Base-by-base conservation (phyloP, 2,797 vertebrate species). In the Lepilemur septentrionalis region DNA sequence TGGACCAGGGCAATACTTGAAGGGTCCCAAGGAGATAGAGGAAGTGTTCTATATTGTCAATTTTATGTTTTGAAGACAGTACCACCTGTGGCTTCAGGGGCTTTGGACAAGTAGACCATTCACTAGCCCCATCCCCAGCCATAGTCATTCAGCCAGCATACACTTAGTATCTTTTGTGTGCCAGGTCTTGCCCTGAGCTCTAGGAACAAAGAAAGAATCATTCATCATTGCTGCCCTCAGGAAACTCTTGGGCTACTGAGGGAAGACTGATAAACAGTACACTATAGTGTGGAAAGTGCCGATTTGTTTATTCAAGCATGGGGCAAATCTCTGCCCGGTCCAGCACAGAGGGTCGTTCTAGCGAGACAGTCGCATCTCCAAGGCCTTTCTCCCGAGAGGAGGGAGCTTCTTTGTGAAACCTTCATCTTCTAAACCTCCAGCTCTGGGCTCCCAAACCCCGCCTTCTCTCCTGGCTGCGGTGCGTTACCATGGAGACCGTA, bases 401-500 rank as follows among this genome's bases (percentile, higher is more conserved):
- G 28, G 50, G 65, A 41, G 50, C 41, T 70, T 76, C 95, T 96
- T 96, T 95, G 95, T 92, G 95, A 94, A 95, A 48, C 79, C 91
- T 87, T 57, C 94, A 41, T 76, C 86, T 89, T 91, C 79, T 50
- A 79, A 86, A 61, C 59, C 95, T 80, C 63, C 43, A 48, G 85
- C 90, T 70, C 78, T 1, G 7, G 52, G 52, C 55, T 72, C 72
- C 57, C 73, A 85, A 93, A 35, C 91, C 63, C 94, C 91, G 69
- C 89, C 96, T 93, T 72, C 89, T 63, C 89, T 50, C 79, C 59
- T 2, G 41, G 63, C 85, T 25, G 96, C 86, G 0, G 20, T 17
- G 86, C 6, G 96, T 97, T 97, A 78, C 97, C 95, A 98, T 97
- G 96, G 97, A 96, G 89, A 97, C 90, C 4, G 7, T 4, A 76